Conservation (phyloP, 1,140 invertebrate species). For the Wiebesia pumilae region DNA sequence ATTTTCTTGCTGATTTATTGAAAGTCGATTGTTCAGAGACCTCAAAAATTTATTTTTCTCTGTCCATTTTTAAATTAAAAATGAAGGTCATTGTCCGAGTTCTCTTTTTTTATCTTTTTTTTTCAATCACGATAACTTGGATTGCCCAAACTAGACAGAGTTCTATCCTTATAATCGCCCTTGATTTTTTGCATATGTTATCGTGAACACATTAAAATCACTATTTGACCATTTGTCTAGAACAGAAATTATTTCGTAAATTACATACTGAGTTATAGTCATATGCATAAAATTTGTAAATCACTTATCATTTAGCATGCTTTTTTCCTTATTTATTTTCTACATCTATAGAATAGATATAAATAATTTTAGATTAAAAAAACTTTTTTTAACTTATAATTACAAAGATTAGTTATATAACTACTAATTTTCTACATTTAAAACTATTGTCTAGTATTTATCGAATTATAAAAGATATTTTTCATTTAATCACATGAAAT, state of each 20-base stretch:
- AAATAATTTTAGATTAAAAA: no score
- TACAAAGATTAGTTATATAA: background rate
- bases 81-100: slow-evolving; percentile 59
- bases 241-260: slow-evolving; percentile 52
- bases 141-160: slow-evolving; percentile 54
- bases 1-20: slow-evolving; percentile 54
- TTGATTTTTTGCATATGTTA: slow-evolving; percentile 60
- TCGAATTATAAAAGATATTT: no score
- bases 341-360: background rate
- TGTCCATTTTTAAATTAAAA: slow-evolving; percentile 62
- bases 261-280: background rate
- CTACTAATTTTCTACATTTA: background rate
- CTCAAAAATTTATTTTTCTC: slow-evolving; percentile 57
- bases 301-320: background rate
- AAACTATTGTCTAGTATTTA: background rate
- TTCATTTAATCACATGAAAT: no score
- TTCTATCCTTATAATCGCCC: slow-evolving; percentile 54
- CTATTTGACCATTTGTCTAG: slow-evolving; percentile 70
- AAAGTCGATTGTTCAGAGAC: slow-evolving; percentile 54
- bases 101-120: slow-evolving; percentile 44
- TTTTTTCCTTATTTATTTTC: background rate
- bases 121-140: slow-evolving; percentile 49
- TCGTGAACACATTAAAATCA: slow-evolving; percentile 69
- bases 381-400: background rate
- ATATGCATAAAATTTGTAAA: background rate